These are phyloP conservation scores for Micromesistius poutassou DNA, from an alignment of 2,797 vertebrate genomes.

Conservation along the genomic window DNA sequence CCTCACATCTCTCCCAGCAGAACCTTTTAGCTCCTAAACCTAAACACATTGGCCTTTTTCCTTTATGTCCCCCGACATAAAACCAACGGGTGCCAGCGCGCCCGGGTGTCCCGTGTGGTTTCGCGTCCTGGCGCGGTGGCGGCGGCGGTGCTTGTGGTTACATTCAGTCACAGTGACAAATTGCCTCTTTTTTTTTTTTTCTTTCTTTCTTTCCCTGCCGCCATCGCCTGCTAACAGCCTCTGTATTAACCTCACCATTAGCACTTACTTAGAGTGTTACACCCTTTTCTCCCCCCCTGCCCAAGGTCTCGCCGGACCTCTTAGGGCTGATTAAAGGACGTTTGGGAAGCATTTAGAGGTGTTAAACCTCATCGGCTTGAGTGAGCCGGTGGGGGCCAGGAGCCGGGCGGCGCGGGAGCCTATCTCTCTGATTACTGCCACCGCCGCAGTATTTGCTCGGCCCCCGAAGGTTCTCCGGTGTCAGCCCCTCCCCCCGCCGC, in stretches of 20 bases:
- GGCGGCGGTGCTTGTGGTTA: slow-evolving; percentile 76
- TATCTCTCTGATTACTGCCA: slow-evolving; percentile 65
- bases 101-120: slow-evolving; percentile 68
- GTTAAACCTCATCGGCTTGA: slow-evolving; percentile 74
- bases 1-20: slow-evolving; percentile 47
- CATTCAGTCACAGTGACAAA: slow-evolving; percentile 80
- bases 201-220: not conserved
- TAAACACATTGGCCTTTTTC: slow-evolving; percentile 32
- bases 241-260: slow-evolving; percentile 84
- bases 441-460: slow-evolving; percentile 54
- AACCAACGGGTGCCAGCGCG: slow-evolving; percentile 69
- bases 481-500: slow-evolving; percentile 49
- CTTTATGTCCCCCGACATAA: slow-evolving; percentile 67
- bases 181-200: slow-evolving; percentile 60
- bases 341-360: slow-evolving; percentile 79
- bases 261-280: slow-evolving; percentile 80
- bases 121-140: slow-evolving; percentile 64
- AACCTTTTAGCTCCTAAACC: slow-evolving; percentile 59
- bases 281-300: slow-evolving; percentile 66
- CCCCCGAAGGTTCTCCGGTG: slow-evolving; percentile 49
- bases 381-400: slow-evolving; percentile 50
- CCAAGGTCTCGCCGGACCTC: slow-evolving; percentile 71
- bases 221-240: slow-evolving; percentile 75
- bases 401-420: slow-evolving; percentile 26
- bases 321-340: slow-evolving; percentile 79